phyloP scores from a whole-genome alignment of 2,797 vertebrate species.

The Sus cebifrons region DNA sequence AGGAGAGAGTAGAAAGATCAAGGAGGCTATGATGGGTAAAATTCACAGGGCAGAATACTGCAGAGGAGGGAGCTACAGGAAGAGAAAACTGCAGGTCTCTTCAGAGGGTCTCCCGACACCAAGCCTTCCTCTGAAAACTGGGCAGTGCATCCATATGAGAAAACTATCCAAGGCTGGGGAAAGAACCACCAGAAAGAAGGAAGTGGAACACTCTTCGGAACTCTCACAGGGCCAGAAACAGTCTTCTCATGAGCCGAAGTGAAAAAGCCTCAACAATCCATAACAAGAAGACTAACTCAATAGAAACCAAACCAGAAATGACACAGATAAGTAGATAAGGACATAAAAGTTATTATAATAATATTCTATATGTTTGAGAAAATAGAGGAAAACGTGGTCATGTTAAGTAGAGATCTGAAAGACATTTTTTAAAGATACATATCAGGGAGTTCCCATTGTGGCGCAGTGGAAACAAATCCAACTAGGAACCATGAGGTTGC shows the following conservation, averaged over 20 bases:
- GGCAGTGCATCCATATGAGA: background rate
- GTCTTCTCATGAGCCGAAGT: background rate
- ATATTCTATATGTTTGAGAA: background rate
- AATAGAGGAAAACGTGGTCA: background rate
- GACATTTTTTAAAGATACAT: background rate
- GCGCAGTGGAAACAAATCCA: too few species aligned
- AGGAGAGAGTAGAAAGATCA: background rate
- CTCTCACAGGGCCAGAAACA: background rate
- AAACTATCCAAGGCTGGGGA: background rate
- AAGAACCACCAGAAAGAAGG: background rate
- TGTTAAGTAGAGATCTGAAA: background rate
- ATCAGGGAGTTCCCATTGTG: background rate
- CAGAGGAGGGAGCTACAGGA: background rate
- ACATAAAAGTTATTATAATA: constrained; percentile 27
- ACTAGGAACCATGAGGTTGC: too few species aligned
- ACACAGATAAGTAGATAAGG: background rate
- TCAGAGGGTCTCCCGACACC: background rate
- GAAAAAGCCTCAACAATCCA: background rate
- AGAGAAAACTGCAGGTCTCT: background rate
- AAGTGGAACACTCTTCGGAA: background rate
- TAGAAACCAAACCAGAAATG: constrained; percentile 4
- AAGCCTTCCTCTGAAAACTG: background rate
- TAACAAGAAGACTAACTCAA: background rate
- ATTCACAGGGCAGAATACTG: background rate
- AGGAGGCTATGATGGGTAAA: background rate